phyloP scores from a whole-genome alignment of 2,797 vertebrate species.

The Bovichtus diacanthus region DNA sequence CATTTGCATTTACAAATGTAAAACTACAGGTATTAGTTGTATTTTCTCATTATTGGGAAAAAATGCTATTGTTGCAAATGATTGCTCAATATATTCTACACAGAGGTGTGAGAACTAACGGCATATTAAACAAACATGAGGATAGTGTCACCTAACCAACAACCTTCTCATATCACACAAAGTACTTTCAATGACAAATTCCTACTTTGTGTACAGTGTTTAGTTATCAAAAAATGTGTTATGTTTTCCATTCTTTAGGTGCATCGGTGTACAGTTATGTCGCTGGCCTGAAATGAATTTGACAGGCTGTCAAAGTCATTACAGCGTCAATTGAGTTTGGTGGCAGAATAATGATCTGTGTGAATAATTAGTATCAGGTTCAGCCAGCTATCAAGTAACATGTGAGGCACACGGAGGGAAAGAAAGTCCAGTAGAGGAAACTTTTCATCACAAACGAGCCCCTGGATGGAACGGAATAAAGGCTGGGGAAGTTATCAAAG shows the following conservation, averaged over 20 bases:
- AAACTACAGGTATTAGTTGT: too few species aligned
- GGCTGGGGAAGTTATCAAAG: conserved; percentile 2
- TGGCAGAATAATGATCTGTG: neutral
- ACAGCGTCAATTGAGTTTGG: neutral
- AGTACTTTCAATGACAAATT: neutral
- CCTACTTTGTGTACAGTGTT: neutral
- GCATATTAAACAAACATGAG: neutral
- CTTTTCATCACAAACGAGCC: conserved; percentile 8
- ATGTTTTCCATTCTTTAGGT: too few species aligned
- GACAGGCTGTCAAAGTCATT: neutral
- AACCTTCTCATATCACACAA: neutral
- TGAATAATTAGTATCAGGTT: neutral
- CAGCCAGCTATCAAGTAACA: neutral
- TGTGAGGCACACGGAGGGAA: neutral
- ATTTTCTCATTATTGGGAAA: too few species aligned
- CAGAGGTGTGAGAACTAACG: neutral
- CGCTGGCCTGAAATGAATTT: neutral
- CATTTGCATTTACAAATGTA: too few species aligned
- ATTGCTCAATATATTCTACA: too few species aligned
- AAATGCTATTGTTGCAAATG: too few species aligned
- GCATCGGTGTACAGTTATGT: neutral
- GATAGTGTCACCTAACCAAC: too few species aligned
- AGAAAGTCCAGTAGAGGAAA: neutral
- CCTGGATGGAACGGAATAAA: conserved; percentile 12
- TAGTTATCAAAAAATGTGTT: too few species aligned